A percentile compares a stretch with the other conserved stretches of the same genome.
Conservation (phyloP, 2,113 vertebrate species). For the Camelus dromedarius region DNA sequence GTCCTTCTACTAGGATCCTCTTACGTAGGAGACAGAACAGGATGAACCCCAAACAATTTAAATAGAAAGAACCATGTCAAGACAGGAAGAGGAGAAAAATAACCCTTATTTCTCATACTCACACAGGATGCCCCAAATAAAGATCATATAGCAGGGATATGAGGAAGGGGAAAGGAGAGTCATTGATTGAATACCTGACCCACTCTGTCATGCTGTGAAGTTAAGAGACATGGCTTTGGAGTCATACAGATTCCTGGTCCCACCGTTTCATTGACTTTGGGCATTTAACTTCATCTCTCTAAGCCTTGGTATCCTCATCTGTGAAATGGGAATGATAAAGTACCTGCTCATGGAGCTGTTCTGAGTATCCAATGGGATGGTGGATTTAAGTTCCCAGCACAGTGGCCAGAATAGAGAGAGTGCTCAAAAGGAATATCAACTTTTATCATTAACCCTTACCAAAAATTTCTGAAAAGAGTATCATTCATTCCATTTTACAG, state of each 20-base stretch:
- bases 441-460: neutral
- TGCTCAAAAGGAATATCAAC: neutral
- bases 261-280: neutral
- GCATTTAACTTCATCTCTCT: neutral
- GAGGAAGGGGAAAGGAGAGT: neutral
- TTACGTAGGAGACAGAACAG: neutral
- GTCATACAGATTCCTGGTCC: neutral
- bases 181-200: neutral
- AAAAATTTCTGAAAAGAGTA: neutral
- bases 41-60: neutral
- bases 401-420: neutral
- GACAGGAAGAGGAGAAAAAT: neutral
- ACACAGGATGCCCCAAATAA: neutral
- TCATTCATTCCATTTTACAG: neutral
- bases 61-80: neutral
- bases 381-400: neutral
- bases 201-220: rapidly evolving
- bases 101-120: neutral
- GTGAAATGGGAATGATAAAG: neutral
- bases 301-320: neutral
- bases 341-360: neutral
- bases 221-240: neutral
- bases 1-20: neutral
- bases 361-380: neutral
- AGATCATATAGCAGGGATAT: rapidly evolving